These are phyloP conservation scores for Watsonalla binaria DNA, from an alignment of 2,888 invertebrate genomes.

Conservation along the genomic window DNA sequence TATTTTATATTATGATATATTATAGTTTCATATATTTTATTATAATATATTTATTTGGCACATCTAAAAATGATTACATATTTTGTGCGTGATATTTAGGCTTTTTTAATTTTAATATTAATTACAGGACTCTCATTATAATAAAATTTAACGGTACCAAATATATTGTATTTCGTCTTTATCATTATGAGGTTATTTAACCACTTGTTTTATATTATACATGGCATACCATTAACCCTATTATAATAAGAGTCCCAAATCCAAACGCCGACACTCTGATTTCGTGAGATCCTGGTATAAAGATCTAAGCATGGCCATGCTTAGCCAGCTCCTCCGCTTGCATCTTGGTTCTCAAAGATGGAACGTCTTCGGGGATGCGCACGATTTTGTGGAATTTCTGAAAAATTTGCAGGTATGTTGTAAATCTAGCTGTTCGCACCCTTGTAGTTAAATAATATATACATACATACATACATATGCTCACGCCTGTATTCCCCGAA, in stretches of 20 bases:
- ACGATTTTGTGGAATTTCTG: constrained; percentile 92
- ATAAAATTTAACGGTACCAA: neutral
- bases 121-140: constrained; percentile 7
- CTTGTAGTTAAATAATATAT: too few relatives aligned
- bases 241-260: neutral
- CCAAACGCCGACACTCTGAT: neutral
- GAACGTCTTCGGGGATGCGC: constrained; percentile 91
- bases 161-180: too few relatives aligned
- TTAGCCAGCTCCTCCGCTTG: constrained; percentile 76
- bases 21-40: constrained; percentile 15
- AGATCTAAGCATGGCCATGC: constrained; percentile 44
- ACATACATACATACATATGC: too few relatives aligned
- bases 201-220: too few relatives aligned
- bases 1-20: constrained; percentile 5
- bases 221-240: too few relatives aligned
- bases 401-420: constrained; percentile 26
- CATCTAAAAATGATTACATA: constrained; percentile 16
- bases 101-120: constrained; percentile 18
- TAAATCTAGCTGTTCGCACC: neutral
- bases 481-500: too few relatives aligned
- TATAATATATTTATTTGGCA: constrained; percentile 13
- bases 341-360: constrained; percentile 88
- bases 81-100: constrained; percentile 41
- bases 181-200: too few relatives aligned
- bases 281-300: neutral